phyloP scores from a whole-genome alignment of 2,113 vertebrate genomes.

The Lynx canadensis region DNA sequence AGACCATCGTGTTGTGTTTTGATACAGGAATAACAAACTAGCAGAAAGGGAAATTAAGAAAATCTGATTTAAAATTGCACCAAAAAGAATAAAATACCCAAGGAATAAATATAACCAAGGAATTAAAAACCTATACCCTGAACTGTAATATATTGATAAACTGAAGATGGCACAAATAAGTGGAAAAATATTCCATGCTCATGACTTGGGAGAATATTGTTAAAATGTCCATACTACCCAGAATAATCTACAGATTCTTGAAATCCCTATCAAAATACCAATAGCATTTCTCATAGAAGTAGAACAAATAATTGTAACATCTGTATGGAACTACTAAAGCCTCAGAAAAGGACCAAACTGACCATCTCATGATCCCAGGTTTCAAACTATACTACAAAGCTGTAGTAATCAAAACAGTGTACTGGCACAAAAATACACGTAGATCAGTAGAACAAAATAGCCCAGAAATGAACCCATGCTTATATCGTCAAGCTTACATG shows the following conservation, averaged over 20 bases:
- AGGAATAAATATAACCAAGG: background rate
- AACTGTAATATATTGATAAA: no score
- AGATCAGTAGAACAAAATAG: background rate
- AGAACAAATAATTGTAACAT: background rate
- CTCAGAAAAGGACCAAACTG: background rate
- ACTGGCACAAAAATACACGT: background rate
- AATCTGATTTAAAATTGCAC: background rate
- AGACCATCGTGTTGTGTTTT: no score
- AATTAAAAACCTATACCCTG: no score
- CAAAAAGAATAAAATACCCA: background rate
- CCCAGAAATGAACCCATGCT: background rate
- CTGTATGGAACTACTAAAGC: background rate
- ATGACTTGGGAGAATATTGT: no score
- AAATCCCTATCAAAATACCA: no score
- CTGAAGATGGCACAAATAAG: no score
- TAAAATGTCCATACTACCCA: no score
- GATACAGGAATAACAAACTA: no score
- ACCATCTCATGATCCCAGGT: background rate
- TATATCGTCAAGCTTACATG: background rate
- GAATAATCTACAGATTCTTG: no score
- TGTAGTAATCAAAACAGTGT: background rate
- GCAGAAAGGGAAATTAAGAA: no score
- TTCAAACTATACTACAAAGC: background rate
- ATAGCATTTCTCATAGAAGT: no score
- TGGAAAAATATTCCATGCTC: no score